Percentiles rank a stretch among this genome's conserved stretches.
Conservation (phyloP, 2,888 invertebrate genomes). For the Mystacides longicornis region DNA sequence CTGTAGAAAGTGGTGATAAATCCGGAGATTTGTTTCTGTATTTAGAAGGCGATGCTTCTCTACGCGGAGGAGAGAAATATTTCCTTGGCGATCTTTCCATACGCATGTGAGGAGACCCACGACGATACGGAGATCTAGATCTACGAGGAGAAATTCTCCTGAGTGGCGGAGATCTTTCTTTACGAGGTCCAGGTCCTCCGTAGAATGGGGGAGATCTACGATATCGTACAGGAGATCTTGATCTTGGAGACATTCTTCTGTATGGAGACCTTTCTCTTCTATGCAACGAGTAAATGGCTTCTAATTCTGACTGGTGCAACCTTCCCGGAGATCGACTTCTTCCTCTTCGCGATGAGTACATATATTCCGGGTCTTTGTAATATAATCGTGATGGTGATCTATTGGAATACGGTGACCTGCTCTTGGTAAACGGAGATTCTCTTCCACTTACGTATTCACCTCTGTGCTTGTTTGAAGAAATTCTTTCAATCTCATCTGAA, state of each 20-base stretch:
- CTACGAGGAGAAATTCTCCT: constrained; percentile 2
- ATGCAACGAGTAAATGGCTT: no score
- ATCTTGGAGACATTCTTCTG: neutral
- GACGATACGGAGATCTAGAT: constrained; percentile 1
- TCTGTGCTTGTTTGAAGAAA: neutral
- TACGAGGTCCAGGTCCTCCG: neutral
- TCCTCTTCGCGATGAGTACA: no score
- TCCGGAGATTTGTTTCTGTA: constrained; percentile 1
- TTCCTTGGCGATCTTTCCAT: constrained; percentile 4
- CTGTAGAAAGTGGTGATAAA: neutral
- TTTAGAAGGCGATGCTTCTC: neutral
- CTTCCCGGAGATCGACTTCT: no score
- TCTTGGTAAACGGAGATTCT: no score
- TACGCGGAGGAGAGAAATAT: neutral
- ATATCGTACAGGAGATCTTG: neutral
- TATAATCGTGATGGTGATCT: no score
- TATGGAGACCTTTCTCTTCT: constrained; percentile 5
- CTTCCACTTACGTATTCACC: no score
- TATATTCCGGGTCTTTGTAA: no score
- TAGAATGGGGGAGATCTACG: no score
- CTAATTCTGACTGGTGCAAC: no score
- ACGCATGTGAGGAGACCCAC: neutral
- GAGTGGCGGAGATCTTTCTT: neutral
- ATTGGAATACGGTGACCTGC: no score
- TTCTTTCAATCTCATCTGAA: neutral